A percentile compares a stretch with the other conserved stretches of the same genome.
Evolutionary conservation across 2,113 vertebrate genomes (phyloP).

Genomic region (Corvus hawaiiensis): DNA sequence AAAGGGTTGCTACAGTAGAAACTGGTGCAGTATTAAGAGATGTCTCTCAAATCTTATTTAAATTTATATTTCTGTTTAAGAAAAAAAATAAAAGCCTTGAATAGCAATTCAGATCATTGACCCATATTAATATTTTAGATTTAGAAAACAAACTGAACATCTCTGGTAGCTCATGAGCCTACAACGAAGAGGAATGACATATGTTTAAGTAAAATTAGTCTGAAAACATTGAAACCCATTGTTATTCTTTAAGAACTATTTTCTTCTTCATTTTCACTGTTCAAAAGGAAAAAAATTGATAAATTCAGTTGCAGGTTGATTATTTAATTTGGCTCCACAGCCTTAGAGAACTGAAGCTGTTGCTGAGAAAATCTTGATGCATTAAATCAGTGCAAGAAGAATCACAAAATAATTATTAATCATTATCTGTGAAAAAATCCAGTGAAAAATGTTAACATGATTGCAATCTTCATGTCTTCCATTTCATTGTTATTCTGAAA

Average conservation of each 20-base stretch:
- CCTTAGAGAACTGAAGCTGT: neutral
- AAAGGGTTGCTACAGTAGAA: neutral
- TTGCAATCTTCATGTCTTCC: neutral
- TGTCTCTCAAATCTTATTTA: neutral
- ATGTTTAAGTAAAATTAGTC: neutral
- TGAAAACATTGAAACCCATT: neutral
- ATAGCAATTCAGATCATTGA: neutral
- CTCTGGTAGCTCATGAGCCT: neutral
- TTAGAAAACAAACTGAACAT: neutral
- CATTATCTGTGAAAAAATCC: slow-evolving; percentile 15
- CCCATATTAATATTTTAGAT: neutral
- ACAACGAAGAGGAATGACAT: neutral
- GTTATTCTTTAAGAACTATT: neutral
- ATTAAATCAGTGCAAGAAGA: neutral
- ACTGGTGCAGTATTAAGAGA: neutral
- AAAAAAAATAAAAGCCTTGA: neutral
- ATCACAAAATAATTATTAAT: slow-evolving; percentile 15
- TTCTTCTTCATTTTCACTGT: neutral
- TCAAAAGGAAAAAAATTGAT: neutral
- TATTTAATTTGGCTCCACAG: neutral
- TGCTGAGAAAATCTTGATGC: neutral
- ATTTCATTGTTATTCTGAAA: slow-evolving; percentile 13
- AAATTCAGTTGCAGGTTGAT: neutral
- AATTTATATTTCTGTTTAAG: neutral
- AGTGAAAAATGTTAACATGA: slow-evolving; percentile 9